Evolutionary conservation across 2,113 vertebrate genomes (phyloP).

Genomic region (Rafetus swinhoei): DNA sequence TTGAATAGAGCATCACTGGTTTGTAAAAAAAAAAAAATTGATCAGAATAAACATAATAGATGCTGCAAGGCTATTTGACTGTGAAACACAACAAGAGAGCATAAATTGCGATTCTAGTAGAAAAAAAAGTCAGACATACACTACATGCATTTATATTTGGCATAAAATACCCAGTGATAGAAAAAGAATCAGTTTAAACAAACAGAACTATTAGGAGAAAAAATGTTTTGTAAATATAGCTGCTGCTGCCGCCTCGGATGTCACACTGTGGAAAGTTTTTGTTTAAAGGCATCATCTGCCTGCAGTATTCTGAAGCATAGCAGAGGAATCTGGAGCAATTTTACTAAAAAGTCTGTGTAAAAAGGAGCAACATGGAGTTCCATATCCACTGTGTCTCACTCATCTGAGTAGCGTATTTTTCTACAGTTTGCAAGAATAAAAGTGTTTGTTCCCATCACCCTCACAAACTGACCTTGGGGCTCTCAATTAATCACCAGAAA

Average conservation of each 20-base stretch:
- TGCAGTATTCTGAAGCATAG: not conserved
- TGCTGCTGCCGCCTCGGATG: not conserved
- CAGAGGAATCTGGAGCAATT: fast-evolving
- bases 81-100: not conserved
- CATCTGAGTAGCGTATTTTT: not conserved
- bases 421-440: not conserved
- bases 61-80: not conserved
- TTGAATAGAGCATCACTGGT: not conserved
- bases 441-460: not conserved
- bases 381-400: not conserved
- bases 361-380: not conserved
- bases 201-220: not conserved
- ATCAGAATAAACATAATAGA: not conserved
- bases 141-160: not conserved
- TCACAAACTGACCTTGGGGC: not conserved
- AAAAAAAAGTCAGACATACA: not conserved
- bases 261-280: not conserved
- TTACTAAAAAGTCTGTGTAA: not conserved
- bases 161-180: not conserved
- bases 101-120: not conserved
- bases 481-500: not conserved
- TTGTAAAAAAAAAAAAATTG: not conserved
- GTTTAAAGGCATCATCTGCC: not conserved
- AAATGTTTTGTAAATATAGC: not conserved
- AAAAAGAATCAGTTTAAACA: not conserved